Evolutionary conservation across 2,113 vertebrate genomes (phyloP).

Genomic region (Etia nguti): DNA sequence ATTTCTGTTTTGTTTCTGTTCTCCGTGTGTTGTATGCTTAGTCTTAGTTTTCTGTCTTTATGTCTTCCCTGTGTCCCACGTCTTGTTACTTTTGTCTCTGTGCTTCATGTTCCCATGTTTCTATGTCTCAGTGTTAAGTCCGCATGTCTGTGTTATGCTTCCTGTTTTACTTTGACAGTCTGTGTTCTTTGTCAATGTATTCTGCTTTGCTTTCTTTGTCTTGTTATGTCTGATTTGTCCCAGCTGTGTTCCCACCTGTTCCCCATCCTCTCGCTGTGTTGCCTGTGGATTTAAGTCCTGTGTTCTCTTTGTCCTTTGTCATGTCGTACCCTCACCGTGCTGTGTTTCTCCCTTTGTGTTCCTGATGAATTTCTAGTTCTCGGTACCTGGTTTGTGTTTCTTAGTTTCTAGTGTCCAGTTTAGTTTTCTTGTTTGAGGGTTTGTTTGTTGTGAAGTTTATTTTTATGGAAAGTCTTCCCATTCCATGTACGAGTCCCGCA

Average conservation of each 20-base stretch:
- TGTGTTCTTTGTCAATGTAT: not conserved
- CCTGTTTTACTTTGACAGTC: not conserved
- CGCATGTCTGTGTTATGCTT: not conserved
- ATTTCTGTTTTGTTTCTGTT: not conserved
- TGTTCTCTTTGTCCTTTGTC: rapidly evolving
- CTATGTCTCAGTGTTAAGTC: not conserved
- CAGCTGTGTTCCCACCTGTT: not conserved
- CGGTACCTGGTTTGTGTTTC: rapidly evolving
- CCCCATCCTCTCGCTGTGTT: not conserved
- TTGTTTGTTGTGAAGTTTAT: not conserved
- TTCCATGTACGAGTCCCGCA: rapidly evolving
- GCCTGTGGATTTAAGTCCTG: not conserved
- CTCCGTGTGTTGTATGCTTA: not conserved
- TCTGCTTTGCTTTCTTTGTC: not conserved
- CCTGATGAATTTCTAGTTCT: not conserved
- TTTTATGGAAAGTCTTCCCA: not conserved
- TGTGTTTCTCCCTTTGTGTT: not conserved
- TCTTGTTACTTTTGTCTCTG: not conserved
- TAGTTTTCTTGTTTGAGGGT: not conserved
- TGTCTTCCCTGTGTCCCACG: not conserved
- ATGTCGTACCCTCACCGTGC: rapidly evolving
- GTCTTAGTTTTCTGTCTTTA: not conserved
- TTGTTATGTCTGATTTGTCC: not conserved
- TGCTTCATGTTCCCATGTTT: not conserved
- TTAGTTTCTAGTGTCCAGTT: not conserved